Base-by-base conservation (phyloP, 2,797 vertebrate genomes). In the Tolypeutes matacus region DNA sequence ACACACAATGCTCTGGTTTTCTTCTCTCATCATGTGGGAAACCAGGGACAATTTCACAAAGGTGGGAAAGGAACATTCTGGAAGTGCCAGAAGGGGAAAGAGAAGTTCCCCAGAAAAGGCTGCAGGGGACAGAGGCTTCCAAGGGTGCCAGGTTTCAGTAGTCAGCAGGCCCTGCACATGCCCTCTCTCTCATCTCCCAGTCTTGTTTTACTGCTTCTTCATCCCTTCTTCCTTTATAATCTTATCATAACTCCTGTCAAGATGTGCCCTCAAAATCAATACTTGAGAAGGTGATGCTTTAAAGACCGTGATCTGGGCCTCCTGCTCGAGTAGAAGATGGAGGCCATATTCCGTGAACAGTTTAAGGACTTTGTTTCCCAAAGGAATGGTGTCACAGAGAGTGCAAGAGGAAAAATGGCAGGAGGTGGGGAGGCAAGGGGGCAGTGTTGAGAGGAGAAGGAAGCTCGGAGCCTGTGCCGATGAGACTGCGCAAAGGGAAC, bases 401-500 rank as follows among this genome's bases (percentile, higher is more conserved):
- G 4, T 10, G 34, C 31, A 5, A 0, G 1, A 25, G 34, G 13
- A 3, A 80, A 27, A 70, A 23, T 0, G 4, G 1, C 3, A 2
- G 4, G 51, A 1, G 1, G 2, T 2, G 3, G 4, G 42, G 1
- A 1, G 2, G 4, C 21, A 20, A 15, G 2, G 9, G 5, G 18
- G 7, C 11, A 7, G 20, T 1, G 14, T 20, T 4, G 14, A 60
- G 20, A 14, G 69, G 23, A 36, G 46, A 36, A 31, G 53, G 84
- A 2, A 73, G n/a, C 34, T 49, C n/a, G 46, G 77, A 62, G 36
- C 20, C 70, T 29, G 0, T 8, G 62, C 5, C 7, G 20, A 51
- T 9, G 29, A 69, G 51, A 1, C 34, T 13, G 17, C 1, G 11
- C 53, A 20, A 31, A 67, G 7, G 21, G 84, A 53, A n/a, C 0